These are phyloP conservation scores for Himalopsyche tibetana DNA, from an alignment of 2,888 invertebrate species.

Conservation along the genomic window DNA sequence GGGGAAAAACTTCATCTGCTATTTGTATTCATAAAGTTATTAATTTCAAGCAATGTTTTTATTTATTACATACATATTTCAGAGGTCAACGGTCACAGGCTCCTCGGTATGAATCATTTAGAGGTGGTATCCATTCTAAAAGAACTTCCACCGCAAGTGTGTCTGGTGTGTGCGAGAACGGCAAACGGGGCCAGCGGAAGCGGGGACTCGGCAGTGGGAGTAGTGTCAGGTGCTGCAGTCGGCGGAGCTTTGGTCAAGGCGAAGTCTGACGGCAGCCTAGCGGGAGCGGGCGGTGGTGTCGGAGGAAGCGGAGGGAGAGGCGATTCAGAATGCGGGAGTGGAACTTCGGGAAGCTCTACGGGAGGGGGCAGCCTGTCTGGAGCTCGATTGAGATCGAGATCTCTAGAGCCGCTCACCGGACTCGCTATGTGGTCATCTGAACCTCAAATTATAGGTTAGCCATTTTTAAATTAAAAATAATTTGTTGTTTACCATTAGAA, in stretches of 20 bases:
- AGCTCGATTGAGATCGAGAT: constrained; percentile 82
- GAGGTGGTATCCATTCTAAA: constrained; percentile 96
- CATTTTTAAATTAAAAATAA: background rate
- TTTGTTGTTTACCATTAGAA: no score
- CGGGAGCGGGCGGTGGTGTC: constrained; percentile 79
- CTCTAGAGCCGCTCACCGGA: constrained; percentile 97
- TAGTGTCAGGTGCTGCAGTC: constrained; percentile 47
- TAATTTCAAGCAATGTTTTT: background rate
- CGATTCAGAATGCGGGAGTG: constrained; percentile 67
- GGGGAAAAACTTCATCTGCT: no score
- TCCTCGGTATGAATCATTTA: constrained; percentile 94
- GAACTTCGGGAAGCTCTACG: constrained; percentile 40
- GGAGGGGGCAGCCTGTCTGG: constrained; percentile 68
- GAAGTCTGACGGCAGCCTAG: constrained; percentile 93
- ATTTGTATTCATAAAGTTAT: no score
- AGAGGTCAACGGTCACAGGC: constrained; percentile 92
- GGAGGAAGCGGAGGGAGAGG: constrained; percentile 73
- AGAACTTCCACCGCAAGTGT: constrained; percentile 91
- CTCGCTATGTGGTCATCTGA: constrained; percentile 99
- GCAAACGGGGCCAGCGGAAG: constrained; percentile 45
- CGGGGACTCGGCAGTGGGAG: constrained; percentile 5
- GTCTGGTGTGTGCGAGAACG: constrained; percentile 90
- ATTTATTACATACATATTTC: constrained; percentile 55
- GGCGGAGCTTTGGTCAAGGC: constrained; percentile 80
- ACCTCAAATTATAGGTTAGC: constrained; percentile 89